Evolutionary conservation across 2,888 invertebrate genomes (phyloP).

Genomic region (Spilarctia lutea): DNA sequence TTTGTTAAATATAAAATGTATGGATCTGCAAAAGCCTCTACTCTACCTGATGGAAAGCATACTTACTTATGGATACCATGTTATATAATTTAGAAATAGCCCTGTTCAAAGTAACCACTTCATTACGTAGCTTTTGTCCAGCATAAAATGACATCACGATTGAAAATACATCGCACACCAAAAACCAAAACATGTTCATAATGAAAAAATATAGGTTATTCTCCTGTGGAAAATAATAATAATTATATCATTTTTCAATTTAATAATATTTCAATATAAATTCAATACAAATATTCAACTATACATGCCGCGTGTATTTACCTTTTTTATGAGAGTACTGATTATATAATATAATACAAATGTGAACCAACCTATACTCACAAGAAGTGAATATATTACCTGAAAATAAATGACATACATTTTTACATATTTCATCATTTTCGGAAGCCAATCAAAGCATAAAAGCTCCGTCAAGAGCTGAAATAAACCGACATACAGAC

Average conservation of each 20-base stretch:
- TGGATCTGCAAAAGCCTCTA: too few relatives aligned
- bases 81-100: not conserved
- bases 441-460: too few relatives aligned
- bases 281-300: not conserved
- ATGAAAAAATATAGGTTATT: not conserved
- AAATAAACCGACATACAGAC: too few relatives aligned
- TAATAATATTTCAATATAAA: not conserved
- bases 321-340: conserved; percentile 1
- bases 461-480: too few relatives aligned
- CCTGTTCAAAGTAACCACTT: conserved; percentile 2
- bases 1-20: too few relatives aligned
- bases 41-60: not conserved
- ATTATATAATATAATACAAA: conserved; percentile 1
- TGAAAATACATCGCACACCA: not conserved
- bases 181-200: not conserved
- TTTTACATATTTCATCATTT: too few relatives aligned
- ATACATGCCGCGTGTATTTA: not conserved
- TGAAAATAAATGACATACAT: not conserved
- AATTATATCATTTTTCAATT: not conserved
- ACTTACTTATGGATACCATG: conserved; percentile 7
- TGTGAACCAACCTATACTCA: not conserved
- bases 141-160: not conserved
- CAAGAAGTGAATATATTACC: not conserved
- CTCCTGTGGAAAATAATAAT: not conserved
- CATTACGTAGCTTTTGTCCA: conserved; percentile 7